Conservation (phyloP, 2,888 invertebrate species). For the Oxytorus armatus region DNA sequence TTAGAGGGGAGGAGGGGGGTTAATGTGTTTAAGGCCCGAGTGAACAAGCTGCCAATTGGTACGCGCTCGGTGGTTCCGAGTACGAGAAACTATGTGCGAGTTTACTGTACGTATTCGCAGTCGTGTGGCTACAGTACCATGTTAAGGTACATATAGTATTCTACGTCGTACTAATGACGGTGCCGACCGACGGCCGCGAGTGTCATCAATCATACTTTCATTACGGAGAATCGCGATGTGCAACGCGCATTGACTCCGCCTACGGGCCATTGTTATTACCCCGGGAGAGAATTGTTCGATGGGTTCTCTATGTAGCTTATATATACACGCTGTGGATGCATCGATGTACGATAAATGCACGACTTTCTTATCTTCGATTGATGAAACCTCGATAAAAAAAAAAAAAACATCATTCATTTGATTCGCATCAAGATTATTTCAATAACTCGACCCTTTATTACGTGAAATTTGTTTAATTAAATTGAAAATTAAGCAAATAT, state of each 20-base stretch:
- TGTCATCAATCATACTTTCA: conserved; percentile 84
- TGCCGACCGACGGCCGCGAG: conserved; percentile 72
- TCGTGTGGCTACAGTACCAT: conserved; percentile 32
- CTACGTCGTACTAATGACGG: conserved; percentile 80
- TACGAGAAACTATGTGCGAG: no score
- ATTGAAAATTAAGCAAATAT: no score
- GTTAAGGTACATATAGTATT: conserved; percentile 44
- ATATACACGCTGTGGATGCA: conserved; percentile 27
- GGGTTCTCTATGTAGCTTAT: conserved; percentile 28
- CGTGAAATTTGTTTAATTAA: no score
- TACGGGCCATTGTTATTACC: conserved; percentile 72
- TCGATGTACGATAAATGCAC: conserved; percentile 30
- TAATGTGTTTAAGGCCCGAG: conserved; percentile 67
- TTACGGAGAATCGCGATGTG: conserved; percentile 82
- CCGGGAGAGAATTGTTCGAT: conserved; percentile 45
- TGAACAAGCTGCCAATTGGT: conserved; percentile 47
- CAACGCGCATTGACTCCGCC: conserved; percentile 80
- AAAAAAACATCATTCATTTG: no score
- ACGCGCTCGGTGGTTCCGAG: background rate
- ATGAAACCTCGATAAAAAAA: background rate
- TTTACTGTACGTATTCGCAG: background rate
- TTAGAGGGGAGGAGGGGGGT: no score
- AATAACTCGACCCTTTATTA: no score
- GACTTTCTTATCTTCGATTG: conserved; percentile 35
- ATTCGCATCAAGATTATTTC: background rate